phyloP scores from a whole-genome alignment of 2,888 invertebrate species.

The Chloromyia formosa region DNA sequence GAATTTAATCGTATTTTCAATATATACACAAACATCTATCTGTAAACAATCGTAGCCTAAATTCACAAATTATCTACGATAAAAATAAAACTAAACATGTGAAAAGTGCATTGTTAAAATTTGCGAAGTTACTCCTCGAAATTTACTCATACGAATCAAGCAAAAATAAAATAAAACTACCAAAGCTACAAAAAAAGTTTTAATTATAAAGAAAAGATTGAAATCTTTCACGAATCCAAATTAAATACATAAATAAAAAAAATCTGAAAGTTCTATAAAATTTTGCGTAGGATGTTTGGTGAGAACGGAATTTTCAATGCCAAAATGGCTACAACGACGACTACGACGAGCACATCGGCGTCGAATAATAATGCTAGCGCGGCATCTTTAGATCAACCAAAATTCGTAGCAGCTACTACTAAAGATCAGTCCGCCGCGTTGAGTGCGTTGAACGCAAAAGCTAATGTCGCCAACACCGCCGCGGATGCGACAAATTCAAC shows the following conservation, averaged over 20 bases:
- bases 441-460: slow-evolving; percentile 29
- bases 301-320: slow-evolving; percentile 29
- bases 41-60: too few species aligned
- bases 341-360: not conserved
- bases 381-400: not conserved
- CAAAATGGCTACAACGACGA: slow-evolving; percentile 16
- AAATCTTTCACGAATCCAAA: too few species aligned
- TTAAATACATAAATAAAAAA: not conserved
- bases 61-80: too few species aligned
- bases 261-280: not conserved
- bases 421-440: slow-evolving; percentile 44
- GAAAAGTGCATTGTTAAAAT: too few species aligned
- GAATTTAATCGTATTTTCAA: too few species aligned
- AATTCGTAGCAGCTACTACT: slow-evolving; percentile 18
- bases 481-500: slow-evolving; percentile 61
- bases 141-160: too few species aligned
- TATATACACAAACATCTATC: too few species aligned
- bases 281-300: slow-evolving; percentile 22
- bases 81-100: too few species aligned
- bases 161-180: too few species aligned
- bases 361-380: not conserved
- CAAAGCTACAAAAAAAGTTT: too few species aligned
- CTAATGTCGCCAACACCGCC: slow-evolving; percentile 54
- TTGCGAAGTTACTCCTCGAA: too few species aligned
- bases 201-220: too few species aligned